Evolutionary conservation across 2,113 vertebrate species (phyloP).

Genomic region (Nansenia antarctica): DNA sequence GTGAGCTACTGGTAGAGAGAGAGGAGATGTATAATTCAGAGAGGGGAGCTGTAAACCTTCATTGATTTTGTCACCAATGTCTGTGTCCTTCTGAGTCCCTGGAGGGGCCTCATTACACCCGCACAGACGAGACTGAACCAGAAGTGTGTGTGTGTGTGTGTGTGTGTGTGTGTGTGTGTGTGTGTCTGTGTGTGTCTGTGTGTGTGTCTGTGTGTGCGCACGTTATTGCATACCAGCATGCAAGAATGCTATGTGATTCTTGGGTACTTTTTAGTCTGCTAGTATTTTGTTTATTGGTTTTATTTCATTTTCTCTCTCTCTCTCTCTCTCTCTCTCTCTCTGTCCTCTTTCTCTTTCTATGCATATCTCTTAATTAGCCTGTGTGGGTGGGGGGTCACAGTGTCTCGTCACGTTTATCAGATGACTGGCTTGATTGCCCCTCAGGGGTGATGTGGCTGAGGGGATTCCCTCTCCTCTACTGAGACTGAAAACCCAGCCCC

Average conservation of each 20-base stretch:
- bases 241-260: no score
- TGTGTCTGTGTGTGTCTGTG: background rate
- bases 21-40: slow-evolving; percentile 4
- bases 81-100: background rate
- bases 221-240: no score
- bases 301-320: no score
- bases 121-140: background rate
- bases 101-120: slow-evolving; percentile 6
- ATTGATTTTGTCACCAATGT: slow-evolving; percentile 22
- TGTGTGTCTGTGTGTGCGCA: no score
- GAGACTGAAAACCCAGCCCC: background rate
- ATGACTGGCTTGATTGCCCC: background rate
- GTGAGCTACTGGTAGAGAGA: slow-evolving; percentile 1
- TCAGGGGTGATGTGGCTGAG: background rate
- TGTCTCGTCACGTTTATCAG: background rate
- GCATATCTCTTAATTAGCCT: background rate
- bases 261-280: background rate
- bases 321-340: background rate
- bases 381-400: background rate
- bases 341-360: background rate
- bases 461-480: background rate
- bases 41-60: slow-evolving; percentile 16
- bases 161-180: background rate
- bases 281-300: background rate
- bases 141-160: background rate